Conservation (phyloP, 2,113 vertebrate species). For the Pelecanoides urinatrix region DNA sequence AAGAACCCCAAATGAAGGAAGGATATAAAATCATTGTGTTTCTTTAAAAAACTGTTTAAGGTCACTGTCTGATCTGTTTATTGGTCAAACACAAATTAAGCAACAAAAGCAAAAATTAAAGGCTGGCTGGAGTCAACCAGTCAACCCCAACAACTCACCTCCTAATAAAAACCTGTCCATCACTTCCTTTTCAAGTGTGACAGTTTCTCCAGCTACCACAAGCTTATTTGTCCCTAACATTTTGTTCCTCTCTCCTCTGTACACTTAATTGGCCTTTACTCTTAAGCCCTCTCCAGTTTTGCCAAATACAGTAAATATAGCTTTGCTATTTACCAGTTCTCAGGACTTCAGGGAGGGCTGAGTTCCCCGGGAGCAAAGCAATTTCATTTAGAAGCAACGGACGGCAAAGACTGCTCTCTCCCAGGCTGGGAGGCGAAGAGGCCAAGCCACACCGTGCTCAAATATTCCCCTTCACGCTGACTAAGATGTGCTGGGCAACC, state of each 20-base stretch:
- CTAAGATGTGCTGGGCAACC: neutral
- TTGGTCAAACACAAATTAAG: neutral
- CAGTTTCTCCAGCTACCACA: neutral
- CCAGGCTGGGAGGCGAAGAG: neutral
- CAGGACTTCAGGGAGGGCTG: neutral
- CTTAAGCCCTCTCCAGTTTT: neutral
- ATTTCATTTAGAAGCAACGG: neutral
- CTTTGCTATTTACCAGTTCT: conserved; percentile 14
- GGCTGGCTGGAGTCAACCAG: neutral
- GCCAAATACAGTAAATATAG: neutral
- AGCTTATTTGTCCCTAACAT: neutral
- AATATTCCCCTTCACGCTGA: neutral
- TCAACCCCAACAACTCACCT: neutral
- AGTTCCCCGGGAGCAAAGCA: neutral
- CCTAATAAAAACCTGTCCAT: neutral
- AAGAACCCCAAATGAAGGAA: neutral
- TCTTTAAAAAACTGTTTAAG: neutral
- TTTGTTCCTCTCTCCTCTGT: neutral
- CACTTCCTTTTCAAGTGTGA: neutral
- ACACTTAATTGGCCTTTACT: conserved; percentile 21
- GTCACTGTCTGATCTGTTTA: neutral
- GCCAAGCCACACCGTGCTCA: neutral
- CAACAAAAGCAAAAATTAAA: neutral
- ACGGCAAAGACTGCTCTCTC: neutral
- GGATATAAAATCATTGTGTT: neutral